Evolutionary conservation across 2,888 invertebrate genomes (phyloP), one percentile per base, ranked within the genome.

Genomic region (Synanthedon myopaeformis): DNA sequence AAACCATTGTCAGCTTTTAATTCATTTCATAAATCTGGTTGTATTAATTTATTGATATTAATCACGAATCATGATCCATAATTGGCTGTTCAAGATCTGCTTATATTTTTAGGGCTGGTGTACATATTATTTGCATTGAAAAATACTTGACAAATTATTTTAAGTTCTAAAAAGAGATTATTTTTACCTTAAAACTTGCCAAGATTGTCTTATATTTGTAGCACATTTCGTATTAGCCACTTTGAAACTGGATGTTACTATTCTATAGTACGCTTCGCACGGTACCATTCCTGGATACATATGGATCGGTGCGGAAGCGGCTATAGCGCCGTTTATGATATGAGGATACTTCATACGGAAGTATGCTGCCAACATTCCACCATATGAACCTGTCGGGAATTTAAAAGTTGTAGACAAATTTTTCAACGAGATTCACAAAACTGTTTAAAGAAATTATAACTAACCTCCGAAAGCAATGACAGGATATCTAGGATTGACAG

Each of bases 321-420:
- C 97, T 57, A 99, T 91, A 1, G 98, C 93, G 0, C 98, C 98
- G 35, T 89, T 83, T 8, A 97, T 92, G 41, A 95, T 71, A 70
- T 96, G 94, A 0, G 98, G 98, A 82, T 98, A 99, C 80, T 98
- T 99, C 79, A 97, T 94, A 42, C 98, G 90, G 67, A 99, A 90
- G 95, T 98, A 99, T 0, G 98, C 95, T 0, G 98, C 90, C 35
- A 99, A 81, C 99, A 99, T 99, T 35, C 99, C 99, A 0, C 99
- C 99, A 75, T 99, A 99, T 0, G 97, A 98, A 0, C 99, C 95
- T 69, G 92, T 89, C 71, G 12, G 10, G 35, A 35, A 35, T 35
- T 35, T 2, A 35, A 35, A 10, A 35, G 10, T 2, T 35, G 6
- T 35, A 2, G 10, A 35, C 35, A 8, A 3, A 35, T 10, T 35